Conservation (phyloP, 1,140 invertebrate species). For the Drosophila parabipectinata region DNA sequence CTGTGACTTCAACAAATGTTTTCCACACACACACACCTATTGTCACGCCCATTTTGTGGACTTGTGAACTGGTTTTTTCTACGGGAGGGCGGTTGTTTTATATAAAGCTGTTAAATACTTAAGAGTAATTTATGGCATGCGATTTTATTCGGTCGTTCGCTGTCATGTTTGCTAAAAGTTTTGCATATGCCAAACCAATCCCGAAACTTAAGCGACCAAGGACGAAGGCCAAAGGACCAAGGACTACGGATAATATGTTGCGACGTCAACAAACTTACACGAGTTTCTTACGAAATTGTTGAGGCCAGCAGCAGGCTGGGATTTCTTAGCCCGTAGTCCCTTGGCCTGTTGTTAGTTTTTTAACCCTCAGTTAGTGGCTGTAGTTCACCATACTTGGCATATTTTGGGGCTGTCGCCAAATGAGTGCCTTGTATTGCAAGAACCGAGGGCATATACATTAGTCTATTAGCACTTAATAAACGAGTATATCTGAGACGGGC, state of each 20-base stretch:
- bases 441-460: conserved; percentile 13
- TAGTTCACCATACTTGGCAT: conserved; percentile 66
- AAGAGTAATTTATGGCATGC: conserved; percentile 80
- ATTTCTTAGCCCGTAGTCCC: conserved; percentile 16
- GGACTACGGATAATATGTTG: conserved; percentile 22
- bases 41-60: conserved; percentile 18
- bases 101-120: conserved; percentile 80
- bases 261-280: conserved; percentile 48
- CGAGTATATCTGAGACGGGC: conserved; percentile 51
- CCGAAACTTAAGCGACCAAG: conserved; percentile 49
- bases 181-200: conserved; percentile 63
- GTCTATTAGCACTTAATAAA: conserved; percentile 76
- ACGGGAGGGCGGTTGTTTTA: conserved; percentile 37
- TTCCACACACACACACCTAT: not conserved
- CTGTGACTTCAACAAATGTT: conserved; percentile 10
- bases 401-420: conserved; percentile 48
- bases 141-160: conserved; percentile 70
- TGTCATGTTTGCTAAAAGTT: conserved; percentile 76
- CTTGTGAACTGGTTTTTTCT: not conserved
- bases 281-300: conserved; percentile 63
- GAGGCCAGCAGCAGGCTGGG: conserved; percentile 23
- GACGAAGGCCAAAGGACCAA: conserved; percentile 14
- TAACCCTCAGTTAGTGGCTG: conserved; percentile 42
- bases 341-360: conserved; percentile 7
- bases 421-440: conserved; percentile 41